These are phyloP conservation scores for Microctonus brassicae DNA, from an alignment of 2,888 invertebrate genomes.

Conservation along the genomic window DNA sequence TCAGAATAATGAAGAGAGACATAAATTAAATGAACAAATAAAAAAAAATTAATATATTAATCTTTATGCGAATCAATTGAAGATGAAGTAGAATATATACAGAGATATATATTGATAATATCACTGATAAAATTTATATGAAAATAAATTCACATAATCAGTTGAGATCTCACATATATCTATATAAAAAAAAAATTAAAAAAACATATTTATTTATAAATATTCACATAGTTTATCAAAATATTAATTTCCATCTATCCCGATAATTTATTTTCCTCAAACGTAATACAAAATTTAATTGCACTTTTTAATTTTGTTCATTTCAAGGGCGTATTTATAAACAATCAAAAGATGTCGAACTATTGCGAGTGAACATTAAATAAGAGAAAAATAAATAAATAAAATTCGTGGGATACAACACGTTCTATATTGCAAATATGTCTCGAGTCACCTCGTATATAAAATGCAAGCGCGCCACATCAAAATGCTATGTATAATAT, in stretches of 20 bases:
- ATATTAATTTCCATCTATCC: background rate
- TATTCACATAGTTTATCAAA: background rate
- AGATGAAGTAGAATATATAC: background rate
- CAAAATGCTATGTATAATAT: conserved; percentile 61
- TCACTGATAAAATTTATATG: background rate
- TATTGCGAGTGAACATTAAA: conserved; percentile 4
- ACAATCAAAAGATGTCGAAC: no score
- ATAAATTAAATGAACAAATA: conserved; percentile 13
- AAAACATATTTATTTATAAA: no score
- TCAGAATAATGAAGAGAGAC: conserved; percentile 30
- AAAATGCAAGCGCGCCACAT: conserved; percentile 40
- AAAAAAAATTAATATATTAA: conserved; percentile 20
- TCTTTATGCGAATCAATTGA: conserved; percentile 31
- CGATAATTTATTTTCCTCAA: background rate
- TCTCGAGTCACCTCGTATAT: conserved; percentile 56
- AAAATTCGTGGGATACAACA: conserved; percentile 13
- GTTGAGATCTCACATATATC: no score
- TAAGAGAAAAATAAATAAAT: background rate
- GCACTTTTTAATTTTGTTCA: no score
- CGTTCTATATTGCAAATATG: conserved; percentile 56
- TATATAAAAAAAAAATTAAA: no score
- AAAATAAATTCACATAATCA: background rate
- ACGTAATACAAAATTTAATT: no score
- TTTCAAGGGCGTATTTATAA: no score
- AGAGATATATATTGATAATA: background rate